Base-by-base conservation (phyloP, 2,888 invertebrate genomes). In the Rotaria socialis region DNA sequence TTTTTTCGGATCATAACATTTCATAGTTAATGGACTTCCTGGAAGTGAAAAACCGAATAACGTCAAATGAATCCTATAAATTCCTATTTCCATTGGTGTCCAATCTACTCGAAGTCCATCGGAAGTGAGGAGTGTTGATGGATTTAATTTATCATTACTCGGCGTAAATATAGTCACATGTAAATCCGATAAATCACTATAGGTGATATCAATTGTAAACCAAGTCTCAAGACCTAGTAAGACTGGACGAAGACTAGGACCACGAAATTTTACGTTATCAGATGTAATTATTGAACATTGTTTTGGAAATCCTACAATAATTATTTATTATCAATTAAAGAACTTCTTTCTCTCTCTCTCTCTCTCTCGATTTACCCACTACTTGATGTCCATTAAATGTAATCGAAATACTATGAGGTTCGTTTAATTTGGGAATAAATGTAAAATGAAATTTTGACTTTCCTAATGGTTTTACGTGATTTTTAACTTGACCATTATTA, bases 401-500 rank as follows among this genome's bases (percentile, higher is more conserved):
- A 86, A 99, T 93, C 91, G 98, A 96, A 19, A 99, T 96, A 0
- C 95, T 95, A 90, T 99, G 97, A 55, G 94, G 94, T 86, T 95
- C 94, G 0, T 96, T 94, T 90, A 96, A 96, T 80, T 96, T 93
- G 0, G 98, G 98, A 19, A 96, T 95, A 92, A 99, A 99, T 55
- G 97, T 96, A 89, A 98, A 97, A 50, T 96, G 96, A 91, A 97
- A 97, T 0, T 95, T 95, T 90, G 96, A 96, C 27, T 88, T 89
- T 88, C 88, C 87, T 35, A 89, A 88, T 80, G 88, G 88, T 67
- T 89, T 89, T 14, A 91, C 90, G 8, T 89, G 96, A 93, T 99
- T 99, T 85, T 98, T 97, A 88, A 99, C 96, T 93, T 97, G 96
- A 88, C 98, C 98, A 92, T 97, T 96, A 92, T 99, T 98, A 91